Percentiles rank a stretch among this genome's conserved stretches.
phyloP scores from a whole-genome alignment of 2,797 vertebrate genomes.

The Uromys caudimaculatus region DNA sequence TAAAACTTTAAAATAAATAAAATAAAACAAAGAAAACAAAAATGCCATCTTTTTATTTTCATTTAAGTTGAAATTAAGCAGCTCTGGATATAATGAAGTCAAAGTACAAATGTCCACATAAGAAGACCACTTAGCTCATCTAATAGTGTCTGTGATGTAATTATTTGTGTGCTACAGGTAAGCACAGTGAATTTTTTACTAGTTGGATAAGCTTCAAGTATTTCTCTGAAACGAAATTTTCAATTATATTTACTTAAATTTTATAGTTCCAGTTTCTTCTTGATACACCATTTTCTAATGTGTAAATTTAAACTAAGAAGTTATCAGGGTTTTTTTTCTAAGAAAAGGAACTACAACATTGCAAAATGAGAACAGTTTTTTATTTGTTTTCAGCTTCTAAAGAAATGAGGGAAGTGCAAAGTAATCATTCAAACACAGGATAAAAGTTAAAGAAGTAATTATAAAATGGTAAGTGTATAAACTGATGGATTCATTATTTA shows the following conservation, averaged over 20 bases:
- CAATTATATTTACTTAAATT: background rate
- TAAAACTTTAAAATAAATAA: background rate
- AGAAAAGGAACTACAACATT: background rate
- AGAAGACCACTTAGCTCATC: background rate
- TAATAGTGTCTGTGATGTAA: background rate
- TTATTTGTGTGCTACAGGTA: background rate
- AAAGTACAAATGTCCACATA: background rate
- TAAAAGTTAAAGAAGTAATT: background rate
- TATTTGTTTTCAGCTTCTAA: background rate
- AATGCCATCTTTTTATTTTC: background rate
- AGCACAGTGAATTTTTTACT: slow-evolving; percentile 23
- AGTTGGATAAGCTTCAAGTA: background rate
- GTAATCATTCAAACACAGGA: background rate
- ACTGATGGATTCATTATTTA: background rate
- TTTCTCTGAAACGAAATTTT: slow-evolving; percentile 27
- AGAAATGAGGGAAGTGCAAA: background rate
- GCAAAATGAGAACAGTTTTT: slow-evolving; percentile 7
- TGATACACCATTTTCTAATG: background rate
- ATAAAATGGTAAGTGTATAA: background rate
- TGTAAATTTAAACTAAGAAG: slow-evolving; percentile 6
- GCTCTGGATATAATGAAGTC: background rate
- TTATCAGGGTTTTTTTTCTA: background rate
- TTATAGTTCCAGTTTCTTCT: background rate
- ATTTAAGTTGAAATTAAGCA: slow-evolving; percentile 11
- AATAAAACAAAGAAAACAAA: background rate